Conservation (phyloP, 92 coral and sea anemone species). For the Umimayanthus kanabou region DNA sequence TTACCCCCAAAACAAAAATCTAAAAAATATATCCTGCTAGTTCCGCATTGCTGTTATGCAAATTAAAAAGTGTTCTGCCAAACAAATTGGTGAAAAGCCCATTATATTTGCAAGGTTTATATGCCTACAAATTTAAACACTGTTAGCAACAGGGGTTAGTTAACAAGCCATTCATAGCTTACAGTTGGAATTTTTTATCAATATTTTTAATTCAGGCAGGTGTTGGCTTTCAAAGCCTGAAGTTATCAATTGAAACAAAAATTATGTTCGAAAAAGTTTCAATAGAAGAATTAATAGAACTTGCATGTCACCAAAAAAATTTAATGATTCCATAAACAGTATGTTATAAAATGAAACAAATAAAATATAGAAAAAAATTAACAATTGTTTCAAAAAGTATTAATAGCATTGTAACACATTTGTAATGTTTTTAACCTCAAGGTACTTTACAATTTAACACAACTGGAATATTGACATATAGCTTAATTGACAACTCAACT, state of each 20-base stretch:
- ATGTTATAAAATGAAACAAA: too few species aligned
- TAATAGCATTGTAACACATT: too few species aligned
- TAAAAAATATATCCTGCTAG: neutral
- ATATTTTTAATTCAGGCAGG: neutral
- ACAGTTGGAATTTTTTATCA: neutral
- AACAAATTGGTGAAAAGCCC: neutral
- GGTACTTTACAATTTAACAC: too few species aligned
- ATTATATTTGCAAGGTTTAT: neutral
- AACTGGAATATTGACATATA: too few species aligned
- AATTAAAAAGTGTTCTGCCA: neutral
- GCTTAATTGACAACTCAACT: too few species aligned
- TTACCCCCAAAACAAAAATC: neutral
- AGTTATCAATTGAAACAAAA: neutral
- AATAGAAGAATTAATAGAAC: too few species aligned
- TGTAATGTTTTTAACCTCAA: too few species aligned
- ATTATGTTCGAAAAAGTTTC: too few species aligned
- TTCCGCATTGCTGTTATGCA: slow-evolving; percentile 6
- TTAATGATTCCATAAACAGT: too few species aligned
- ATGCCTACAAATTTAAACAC: slow-evolving; percentile 7
- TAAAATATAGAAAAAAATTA: too few species aligned
- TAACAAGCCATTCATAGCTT: neutral
- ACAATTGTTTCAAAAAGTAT: too few species aligned
- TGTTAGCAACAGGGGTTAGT: neutral
- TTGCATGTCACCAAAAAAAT: too few species aligned
- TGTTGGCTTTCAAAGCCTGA: neutral